Conservation (phyloP, 2,113 vertebrate species). For the Larimichthys polyactis region DNA sequence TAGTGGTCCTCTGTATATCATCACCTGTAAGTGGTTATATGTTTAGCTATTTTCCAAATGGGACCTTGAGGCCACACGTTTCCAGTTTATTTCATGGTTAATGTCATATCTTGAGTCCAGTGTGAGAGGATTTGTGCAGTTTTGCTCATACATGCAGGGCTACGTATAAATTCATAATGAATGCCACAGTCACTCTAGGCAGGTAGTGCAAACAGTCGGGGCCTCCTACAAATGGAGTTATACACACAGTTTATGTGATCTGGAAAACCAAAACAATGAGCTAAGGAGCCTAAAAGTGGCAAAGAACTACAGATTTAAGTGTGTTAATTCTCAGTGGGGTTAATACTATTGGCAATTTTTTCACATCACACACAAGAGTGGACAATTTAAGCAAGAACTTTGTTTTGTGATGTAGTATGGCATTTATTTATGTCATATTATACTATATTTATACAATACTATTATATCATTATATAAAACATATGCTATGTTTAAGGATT, state of each 20-base stretch:
- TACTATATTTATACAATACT: too few relatives aligned
- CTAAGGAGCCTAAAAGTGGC: not conserved
- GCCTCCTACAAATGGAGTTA: not conserved
- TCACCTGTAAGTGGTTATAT: not conserved
- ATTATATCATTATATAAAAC: too few relatives aligned
- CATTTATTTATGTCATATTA: too few relatives aligned
- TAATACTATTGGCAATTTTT: not conserved
- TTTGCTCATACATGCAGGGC: not conserved
- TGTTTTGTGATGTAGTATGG: not conserved
- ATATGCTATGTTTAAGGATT: not conserved
- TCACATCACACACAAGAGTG: not conserved
- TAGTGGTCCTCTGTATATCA: not conserved
- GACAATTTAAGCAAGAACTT: too few relatives aligned
- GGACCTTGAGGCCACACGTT: not conserved
- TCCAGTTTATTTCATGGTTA: not conserved
- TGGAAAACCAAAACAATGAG: conserved; percentile 4
- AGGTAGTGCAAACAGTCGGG: not conserved
- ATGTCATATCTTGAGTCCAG: not conserved
- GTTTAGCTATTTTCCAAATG: not conserved
- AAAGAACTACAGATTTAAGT: not conserved
- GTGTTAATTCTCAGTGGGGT: not conserved
- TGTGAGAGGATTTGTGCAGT: not conserved
- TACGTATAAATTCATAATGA: not conserved
- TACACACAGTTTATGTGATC: not conserved
- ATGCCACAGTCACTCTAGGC: not conserved